A percentile compares a stretch with the other conserved stretches of the same genome.
Conservation (phyloP, 2,113 vertebrate species). For the Aldabrachelys gigantea region DNA sequence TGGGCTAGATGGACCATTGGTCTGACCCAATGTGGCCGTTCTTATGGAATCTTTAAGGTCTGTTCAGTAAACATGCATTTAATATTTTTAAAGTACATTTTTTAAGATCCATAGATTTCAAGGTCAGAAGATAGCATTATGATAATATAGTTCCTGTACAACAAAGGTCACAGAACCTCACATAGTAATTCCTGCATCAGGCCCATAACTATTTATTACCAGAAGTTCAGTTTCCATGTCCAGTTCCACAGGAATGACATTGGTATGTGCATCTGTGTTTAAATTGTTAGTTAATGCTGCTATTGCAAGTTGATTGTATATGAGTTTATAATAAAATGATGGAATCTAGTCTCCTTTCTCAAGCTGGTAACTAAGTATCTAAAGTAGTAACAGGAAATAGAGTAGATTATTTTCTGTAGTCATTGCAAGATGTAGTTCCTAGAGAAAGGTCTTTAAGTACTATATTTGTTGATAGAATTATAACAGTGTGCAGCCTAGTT, state of each 20-base stretch:
- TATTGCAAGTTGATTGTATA: neutral
- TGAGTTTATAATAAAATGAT: conserved; percentile 15
- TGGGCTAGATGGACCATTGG: too few species aligned
- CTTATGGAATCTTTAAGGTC: neutral
- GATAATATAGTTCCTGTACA: neutral
- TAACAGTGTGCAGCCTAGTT: neutral
- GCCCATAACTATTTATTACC: neutral
- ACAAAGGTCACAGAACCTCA: neutral
- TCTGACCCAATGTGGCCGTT: too few species aligned
- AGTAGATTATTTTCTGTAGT: conserved; percentile 10
- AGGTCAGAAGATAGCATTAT: neutral
- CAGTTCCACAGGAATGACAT: neutral
- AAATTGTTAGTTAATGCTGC: neutral
- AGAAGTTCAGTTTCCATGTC: neutral
- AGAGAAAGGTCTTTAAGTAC: neutral
- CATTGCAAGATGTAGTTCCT: neutral
- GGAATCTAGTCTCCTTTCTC: neutral
- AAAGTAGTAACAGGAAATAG: neutral
- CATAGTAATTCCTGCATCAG: neutral
- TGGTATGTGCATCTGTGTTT: neutral
- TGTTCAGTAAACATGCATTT: neutral
- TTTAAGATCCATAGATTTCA: fast-evolving
- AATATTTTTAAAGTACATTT: neutral
- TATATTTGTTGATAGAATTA: neutral
- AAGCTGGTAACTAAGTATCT: neutral